Base-by-base conservation (phyloP, 2,797 vertebrate species). In the Chelonia mydas region DNA sequence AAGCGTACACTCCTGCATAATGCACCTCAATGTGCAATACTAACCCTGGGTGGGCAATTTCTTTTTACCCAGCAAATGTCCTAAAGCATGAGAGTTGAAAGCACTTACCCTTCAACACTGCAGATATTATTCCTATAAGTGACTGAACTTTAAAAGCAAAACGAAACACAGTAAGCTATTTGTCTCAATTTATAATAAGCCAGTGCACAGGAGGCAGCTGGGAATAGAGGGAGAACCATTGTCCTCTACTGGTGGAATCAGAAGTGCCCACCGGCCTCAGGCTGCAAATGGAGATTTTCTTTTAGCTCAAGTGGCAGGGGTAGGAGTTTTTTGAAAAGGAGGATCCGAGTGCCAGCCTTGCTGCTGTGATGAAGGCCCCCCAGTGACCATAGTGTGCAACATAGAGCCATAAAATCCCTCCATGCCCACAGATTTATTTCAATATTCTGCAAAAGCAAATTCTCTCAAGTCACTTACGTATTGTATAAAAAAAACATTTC, bases 131-230 rank as follows among this genome's bases (percentile, higher is more conserved):
- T 80, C 92, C 57, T 87, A 6, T 28, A 88, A 94, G 92, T 93
- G 96, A 96, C 89, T 96, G 90, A 97, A 95, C 91, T 93, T 88
- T 84, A 83, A 95, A 92, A 96, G 90, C 68, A 81, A 8, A 88
- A 93, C 57, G 16, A 65, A 80, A 65, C 78, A 78, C 89, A 87
- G 92, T 90, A 55, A 92, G 85, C 61, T 87, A 92, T 87, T 90
- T 84, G 84, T 68, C 83, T 90, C 83, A 87, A 90, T 7, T 88
- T 90, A 72, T 72, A 49, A 94, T 7, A 89, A 97, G 94, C 80
- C 90, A 90, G 83, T 90, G 65, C 59, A 83, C 79, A 16, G 72
- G 61, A 0, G 50, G 61, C 2, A 81, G 59, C 4, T 25, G 83
- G 87, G 90, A 49, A 11, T 6, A 17, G 59, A 76, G 84, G 84